phyloP scores from a whole-genome alignment of 2,113 vertebrate species.

The Pedetes capensis region DNA sequence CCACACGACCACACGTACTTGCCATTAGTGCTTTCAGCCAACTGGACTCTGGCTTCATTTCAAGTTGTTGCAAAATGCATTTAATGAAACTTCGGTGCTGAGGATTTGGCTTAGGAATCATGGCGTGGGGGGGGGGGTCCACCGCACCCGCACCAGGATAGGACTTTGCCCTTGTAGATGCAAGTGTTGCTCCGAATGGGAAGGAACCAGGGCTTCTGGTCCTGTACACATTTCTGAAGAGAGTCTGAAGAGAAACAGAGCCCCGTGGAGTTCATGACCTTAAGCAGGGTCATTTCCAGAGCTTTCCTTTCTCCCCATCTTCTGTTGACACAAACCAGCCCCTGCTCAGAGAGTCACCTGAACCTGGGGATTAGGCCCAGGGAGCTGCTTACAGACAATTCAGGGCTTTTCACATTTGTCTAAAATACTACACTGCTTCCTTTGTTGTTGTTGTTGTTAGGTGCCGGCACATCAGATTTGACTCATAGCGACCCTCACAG shows the following conservation, averaged over 20 bases:
- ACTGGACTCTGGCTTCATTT: background rate
- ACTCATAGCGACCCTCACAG: too few relatives aligned
- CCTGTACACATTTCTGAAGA: rapidly evolving
- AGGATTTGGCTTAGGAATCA: background rate
- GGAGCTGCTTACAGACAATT: rapidly evolving
- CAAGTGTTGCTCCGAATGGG: background rate
- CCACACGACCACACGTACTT: rapidly evolving
- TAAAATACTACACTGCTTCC: background rate
- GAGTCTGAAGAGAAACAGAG: background rate
- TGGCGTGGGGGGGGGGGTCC: too few relatives aligned
- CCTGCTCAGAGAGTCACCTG: background rate
- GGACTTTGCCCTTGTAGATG: background rate
- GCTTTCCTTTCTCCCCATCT: background rate
- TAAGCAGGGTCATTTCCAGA: background rate
- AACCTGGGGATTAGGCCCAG: background rate
- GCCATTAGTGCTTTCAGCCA: background rate
- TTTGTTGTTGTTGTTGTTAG: too few relatives aligned
- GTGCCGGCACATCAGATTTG: too few relatives aligned
- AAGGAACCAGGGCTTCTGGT: background rate
- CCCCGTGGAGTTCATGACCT: background rate
- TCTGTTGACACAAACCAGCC: rapidly evolving
- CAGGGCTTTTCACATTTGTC: background rate
- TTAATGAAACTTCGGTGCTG: background rate
- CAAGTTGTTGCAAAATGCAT: background rate
- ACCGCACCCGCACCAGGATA: rapidly evolving